Conservation (phyloP, 1,140 invertebrate species). For the Drosophila nannoptera region DNA sequence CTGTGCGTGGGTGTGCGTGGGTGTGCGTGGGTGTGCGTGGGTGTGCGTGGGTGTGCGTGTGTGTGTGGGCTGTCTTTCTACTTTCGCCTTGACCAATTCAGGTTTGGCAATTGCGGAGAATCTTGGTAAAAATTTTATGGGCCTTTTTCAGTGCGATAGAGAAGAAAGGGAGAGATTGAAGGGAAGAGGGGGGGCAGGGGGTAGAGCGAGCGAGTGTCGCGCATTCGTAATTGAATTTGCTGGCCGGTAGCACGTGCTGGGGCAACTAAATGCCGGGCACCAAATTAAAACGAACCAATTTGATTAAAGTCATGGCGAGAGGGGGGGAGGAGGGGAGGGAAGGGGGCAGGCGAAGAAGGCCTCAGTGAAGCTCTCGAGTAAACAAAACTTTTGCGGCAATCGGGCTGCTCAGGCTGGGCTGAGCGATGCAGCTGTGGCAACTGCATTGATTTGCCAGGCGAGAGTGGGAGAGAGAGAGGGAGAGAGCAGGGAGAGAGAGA, state of each 20-base stretch:
- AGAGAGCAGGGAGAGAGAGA: too few relatives aligned
- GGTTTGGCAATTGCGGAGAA: not conserved
- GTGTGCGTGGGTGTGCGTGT: too few relatives aligned
- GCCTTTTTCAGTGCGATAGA: not conserved
- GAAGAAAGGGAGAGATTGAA: not conserved
- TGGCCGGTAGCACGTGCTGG: conserved; percentile 23
- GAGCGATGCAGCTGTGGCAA: too few relatives aligned
- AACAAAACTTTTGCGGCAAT: not conserved
- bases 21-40: too few relatives aligned
- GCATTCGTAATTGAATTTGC: conserved; percentile 41
- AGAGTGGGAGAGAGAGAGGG: too few relatives aligned
- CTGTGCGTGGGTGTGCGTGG: too few relatives aligned
- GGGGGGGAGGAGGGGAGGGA: too few relatives aligned
- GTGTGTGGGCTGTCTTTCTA: not conserved
- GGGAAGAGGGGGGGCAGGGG: not conserved
- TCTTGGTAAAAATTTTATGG: not conserved
- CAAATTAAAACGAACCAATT: conserved; percentile 44
- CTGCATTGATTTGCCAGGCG: too few relatives aligned
- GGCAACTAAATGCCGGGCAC: conserved; percentile 24
- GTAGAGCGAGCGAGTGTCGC: conserved; percentile 11
- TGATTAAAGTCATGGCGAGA: conserved; percentile 18
- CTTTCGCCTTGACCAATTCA: conserved; percentile 1
- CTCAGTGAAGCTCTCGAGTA: not conserved
- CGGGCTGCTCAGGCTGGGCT: too few relatives aligned
- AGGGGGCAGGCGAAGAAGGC: conserved; percentile 5